Percentiles rank a stretch among this genome's conserved stretches.
Conservation (phyloP, 2,888 invertebrate species). For the Ypsolopha sequella region DNA sequence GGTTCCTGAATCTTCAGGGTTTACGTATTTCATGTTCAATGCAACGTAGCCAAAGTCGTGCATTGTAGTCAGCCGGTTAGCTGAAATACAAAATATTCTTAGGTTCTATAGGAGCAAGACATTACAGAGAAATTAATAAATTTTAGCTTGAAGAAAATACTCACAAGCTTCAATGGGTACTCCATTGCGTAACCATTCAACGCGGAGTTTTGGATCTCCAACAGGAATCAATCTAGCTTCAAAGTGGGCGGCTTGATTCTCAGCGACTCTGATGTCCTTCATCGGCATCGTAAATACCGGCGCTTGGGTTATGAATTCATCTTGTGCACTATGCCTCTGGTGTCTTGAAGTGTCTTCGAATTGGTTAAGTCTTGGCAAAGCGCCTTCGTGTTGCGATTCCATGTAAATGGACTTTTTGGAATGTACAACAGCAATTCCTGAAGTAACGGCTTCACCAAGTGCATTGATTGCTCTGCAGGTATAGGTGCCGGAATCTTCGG, state of each 20-base stretch:
- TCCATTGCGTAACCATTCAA: slow-evolving; percentile 94
- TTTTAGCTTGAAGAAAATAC: slow-evolving; percentile 24
- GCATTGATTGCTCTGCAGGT: slow-evolving; percentile 94
- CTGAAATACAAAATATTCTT: slow-evolving; percentile 39
- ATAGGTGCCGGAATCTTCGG: slow-evolving; percentile 97
- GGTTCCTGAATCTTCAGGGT: slow-evolving; percentile 96
- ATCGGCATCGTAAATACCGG: slow-evolving; percentile 94
- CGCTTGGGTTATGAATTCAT: slow-evolving; percentile 86
- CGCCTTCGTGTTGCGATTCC: slow-evolving; percentile 91
- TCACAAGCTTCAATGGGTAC: slow-evolving; percentile 90
- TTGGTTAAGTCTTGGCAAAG: slow-evolving; percentile 83
- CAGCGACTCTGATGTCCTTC: slow-evolving; percentile 86
- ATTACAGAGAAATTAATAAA: not conserved
- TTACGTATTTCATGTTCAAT: slow-evolving; percentile 92
- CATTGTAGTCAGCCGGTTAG: slow-evolving; percentile 93
- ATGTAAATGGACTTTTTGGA: slow-evolving; percentile 88
- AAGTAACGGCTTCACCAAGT: slow-evolving; percentile 93
- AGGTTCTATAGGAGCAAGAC: not conserved
- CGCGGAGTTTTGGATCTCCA: slow-evolving; percentile 91
- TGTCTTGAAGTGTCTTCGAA: slow-evolving; percentile 85
- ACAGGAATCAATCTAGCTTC: slow-evolving; percentile 95
- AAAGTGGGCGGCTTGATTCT: slow-evolving; percentile 94
- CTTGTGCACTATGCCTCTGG: slow-evolving; percentile 79
- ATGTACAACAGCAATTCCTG: slow-evolving; percentile 87
- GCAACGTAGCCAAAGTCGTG: slow-evolving; percentile 99